Evolutionary conservation across 2,113 vertebrate genomes (phyloP).

Genomic region (Trematocara variabile): DNA sequence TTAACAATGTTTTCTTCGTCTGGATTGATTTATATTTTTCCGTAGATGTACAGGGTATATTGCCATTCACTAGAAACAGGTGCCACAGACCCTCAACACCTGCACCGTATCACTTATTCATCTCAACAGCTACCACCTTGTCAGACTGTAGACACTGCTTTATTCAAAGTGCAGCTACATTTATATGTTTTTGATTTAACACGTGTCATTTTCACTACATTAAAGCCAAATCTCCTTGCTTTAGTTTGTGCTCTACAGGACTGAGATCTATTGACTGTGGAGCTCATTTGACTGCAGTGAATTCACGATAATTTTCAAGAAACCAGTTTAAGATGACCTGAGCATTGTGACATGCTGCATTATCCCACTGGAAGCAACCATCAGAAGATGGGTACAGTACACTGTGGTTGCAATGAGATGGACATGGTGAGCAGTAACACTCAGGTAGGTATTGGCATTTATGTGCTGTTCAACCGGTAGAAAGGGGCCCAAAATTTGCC

Average conservation of each 20-base stretch:
- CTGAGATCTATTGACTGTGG: background rate
- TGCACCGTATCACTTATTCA: background rate
- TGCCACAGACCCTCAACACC: background rate
- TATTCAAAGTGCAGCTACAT: background rate
- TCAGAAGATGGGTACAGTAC: background rate
- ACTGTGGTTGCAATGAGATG: background rate
- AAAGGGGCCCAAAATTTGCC: background rate
- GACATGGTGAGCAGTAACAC: background rate
- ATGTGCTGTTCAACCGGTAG: background rate
- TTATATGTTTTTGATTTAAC: background rate
- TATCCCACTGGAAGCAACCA: background rate
- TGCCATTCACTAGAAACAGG: background rate
- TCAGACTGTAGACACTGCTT: background rate
- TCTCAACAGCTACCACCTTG: background rate
- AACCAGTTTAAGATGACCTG: background rate
- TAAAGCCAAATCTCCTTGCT: background rate
- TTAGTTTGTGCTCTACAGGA: background rate
- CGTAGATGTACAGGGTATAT: background rate
- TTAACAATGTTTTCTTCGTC: background rate
- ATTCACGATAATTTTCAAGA: background rate
- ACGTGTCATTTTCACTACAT: background rate
- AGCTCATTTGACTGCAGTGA: background rate
- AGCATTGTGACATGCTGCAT: background rate
- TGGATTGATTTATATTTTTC: background rate
- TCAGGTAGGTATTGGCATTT: background rate